Percentiles rank a stretch among this genome's conserved stretches.
Evolutionary conservation across 2,113 vertebrate species (phyloP).

Genomic region (Vulpes lagopus): DNA sequence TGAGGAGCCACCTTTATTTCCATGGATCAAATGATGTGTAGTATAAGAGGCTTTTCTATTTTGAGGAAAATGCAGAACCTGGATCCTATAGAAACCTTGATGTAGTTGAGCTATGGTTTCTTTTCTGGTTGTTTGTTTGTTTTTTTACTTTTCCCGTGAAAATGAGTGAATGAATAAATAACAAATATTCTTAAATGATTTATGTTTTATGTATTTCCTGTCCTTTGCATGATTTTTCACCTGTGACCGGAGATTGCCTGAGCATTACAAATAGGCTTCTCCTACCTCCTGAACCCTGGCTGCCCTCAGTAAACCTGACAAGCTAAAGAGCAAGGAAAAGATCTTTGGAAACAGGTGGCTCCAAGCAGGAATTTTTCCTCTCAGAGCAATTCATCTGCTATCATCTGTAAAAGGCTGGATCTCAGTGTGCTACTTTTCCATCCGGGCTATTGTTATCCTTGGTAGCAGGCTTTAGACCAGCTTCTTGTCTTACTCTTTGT

Average conservation of each 20-base stretch:
- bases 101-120: conserved; percentile 10
- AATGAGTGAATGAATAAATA: neutral
- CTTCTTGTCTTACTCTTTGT: neutral
- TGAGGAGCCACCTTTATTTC: conserved; percentile 83
- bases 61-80: conserved; percentile 63
- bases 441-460: neutral
- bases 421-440: neutral
- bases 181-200: conserved; percentile 43
- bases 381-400: neutral
- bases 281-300: conserved; percentile 29
- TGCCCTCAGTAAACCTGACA: conserved; percentile 65
- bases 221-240: conserved; percentile 22
- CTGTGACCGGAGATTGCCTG: neutral
- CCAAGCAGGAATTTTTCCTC: conserved; percentile 10
- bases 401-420: neutral
- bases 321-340: conserved; percentile 26
- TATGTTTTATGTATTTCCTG: conserved; percentile 68
- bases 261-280: conserved; percentile 54
- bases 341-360: conserved; percentile 65
- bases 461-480: neutral
- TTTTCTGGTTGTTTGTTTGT: neutral
- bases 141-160: neutral
- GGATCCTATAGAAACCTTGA: conserved; percentile 50
- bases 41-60: conserved; percentile 69
- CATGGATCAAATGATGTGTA: conserved; percentile 74